Base-by-base conservation (phyloP, 2,888 invertebrate genomes). In the Branchipolynoe longqiensis region DNA sequence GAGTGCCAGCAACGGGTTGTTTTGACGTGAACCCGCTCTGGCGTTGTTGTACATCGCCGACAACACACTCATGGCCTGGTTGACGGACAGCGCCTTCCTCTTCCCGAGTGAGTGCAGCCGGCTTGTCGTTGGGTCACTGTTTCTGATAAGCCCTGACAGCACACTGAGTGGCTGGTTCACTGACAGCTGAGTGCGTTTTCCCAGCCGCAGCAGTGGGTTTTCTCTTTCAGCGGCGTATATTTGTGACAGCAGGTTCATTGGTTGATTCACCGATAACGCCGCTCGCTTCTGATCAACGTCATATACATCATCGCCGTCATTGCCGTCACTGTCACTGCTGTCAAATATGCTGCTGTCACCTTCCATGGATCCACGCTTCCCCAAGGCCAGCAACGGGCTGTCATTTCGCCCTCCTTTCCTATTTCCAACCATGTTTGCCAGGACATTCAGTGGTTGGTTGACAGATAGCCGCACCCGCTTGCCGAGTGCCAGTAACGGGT, bases 71-170 rank as follows among this genome's bases (percentile, higher is more conserved):
- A 78, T 41, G 28, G 78, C 48, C 22, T 78, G 78, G 54, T 78
- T 78, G 28, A 78, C 78, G 18, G 78, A 78, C 48, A 78, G 78
- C n/a, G 78, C 3, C 54, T 48, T 78, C 48, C 78, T 14, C 48
- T 78, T 78, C 1, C 78, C 78, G 4, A 78, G 41, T 12, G 48
- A 28, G 6, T 48, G 78, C 2, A 78, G 48, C 1, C 28, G 78
- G 54, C 48, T 78, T 6, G 12, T 25, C 18, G 12, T 1, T 28
- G 48, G 31, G 6, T n/a, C 3, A 0, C 28, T 14, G 28, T 41
- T 22, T 22, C 28, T 4, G 22, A 48, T 0, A 0, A 78, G 48
- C 8, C 33, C 78, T 6, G 48, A 48, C 14, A 78, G 54, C 8
- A 48, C 78, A 48, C 31, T 48, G 2, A 78, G 28, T 18, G 78